Conservation (phyloP, 2,797 vertebrate genomes). For the Enteromius trimaculatus region DNA sequence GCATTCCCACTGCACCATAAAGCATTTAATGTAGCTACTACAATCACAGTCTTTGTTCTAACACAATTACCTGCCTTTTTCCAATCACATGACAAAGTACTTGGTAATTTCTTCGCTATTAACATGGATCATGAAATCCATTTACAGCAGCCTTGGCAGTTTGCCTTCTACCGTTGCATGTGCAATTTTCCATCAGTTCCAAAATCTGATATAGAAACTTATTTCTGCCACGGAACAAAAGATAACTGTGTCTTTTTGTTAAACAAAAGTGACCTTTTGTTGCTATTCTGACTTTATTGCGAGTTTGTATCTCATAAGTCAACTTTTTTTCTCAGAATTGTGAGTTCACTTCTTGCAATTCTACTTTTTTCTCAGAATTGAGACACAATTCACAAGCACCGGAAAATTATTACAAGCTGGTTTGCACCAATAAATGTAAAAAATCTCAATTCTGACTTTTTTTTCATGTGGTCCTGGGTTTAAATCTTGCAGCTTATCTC, state of each 20-base stretch:
- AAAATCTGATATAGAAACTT: background rate
- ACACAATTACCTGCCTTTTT: constrained; percentile 30
- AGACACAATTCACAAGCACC: background rate
- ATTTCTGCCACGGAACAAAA: background rate
- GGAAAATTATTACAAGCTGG: background rate
- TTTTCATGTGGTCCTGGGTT: too few relatives aligned
- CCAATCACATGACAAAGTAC: constrained; percentile 19
- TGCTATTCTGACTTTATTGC: background rate
- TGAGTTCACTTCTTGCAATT: background rate
- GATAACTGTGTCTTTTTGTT: background rate
- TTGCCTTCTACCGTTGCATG: background rate
- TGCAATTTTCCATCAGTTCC: background rate
- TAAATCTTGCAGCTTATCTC: background rate
- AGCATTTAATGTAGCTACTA: background rate
- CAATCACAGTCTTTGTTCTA: constrained; percentile 14
- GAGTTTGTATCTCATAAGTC: background rate
- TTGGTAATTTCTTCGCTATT: constrained; percentile 24
- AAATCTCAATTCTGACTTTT: background rate
- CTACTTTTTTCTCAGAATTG: background rate
- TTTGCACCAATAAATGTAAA: background rate
- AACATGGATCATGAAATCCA: background rate
- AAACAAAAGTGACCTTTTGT: background rate
- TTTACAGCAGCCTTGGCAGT: constrained; percentile 13
- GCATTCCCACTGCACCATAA: constrained; percentile 1
- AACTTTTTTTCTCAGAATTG: background rate